Evolutionary conservation across 2,888 invertebrate genomes (phyloP).

Genomic region (Epiblema foenella): DNA sequence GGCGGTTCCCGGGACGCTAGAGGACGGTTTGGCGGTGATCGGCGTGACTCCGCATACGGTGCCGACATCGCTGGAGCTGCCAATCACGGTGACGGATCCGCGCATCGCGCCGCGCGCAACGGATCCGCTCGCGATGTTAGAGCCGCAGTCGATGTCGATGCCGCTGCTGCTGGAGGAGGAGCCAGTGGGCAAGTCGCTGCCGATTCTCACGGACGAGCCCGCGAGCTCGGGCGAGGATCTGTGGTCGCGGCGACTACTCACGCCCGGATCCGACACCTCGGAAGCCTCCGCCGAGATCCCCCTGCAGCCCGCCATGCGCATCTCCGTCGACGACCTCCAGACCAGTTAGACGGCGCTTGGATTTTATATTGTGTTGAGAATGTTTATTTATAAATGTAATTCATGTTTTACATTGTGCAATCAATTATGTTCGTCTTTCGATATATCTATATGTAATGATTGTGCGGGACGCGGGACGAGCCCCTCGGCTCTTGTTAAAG

Average conservation of each 20-base stretch:
- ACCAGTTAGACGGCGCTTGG: conserved; percentile 59
- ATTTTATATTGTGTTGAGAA: conserved; percentile 35
- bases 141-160: conserved; percentile 82
- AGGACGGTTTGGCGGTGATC: conserved; percentile 85
- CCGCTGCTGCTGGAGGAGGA: conserved; percentile 85
- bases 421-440: conserved; percentile 57
- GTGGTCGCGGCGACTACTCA: conserved; percentile 69
- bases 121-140: conserved; percentile 69
- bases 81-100: conserved; percentile 91
- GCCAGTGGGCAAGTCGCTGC: conserved; percentile 70
- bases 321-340: conserved; percentile 67
- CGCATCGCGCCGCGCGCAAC: conserved; percentile 86
- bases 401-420: conserved; percentile 61
- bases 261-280: conserved; percentile 72
- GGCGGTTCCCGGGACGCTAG: conserved; percentile 69
- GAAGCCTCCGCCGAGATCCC: conserved; percentile 76
- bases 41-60: conserved; percentile 85
- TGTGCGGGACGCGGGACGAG: conserved; percentile 17
- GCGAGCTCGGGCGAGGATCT: conserved; percentile 63
- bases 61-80: conserved; percentile 89
- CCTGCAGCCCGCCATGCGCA: conserved; percentile 71
- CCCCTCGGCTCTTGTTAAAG: conserved; percentile 19
- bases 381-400: conserved; percentile 48
- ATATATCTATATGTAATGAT: conserved; percentile 14
- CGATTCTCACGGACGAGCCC: conserved; percentile 74